phyloP scores from a whole-genome alignment of 2,888 invertebrate genomes.

The Nymphalis polychloros region DNA sequence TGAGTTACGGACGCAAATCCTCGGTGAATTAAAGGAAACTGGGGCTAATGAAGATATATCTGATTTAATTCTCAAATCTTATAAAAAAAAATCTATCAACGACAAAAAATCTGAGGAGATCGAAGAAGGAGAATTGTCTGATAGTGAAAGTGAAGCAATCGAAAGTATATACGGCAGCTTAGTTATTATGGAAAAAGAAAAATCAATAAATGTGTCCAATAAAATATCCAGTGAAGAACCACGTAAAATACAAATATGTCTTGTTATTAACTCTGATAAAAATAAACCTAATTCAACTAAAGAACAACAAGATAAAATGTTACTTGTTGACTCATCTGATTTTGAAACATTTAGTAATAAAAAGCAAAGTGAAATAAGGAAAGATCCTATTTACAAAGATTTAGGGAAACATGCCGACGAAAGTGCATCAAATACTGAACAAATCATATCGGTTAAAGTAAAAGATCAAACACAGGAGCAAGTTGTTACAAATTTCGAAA shows the following conservation, averaged over 20 bases:
- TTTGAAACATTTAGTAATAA: conserved; percentile 55
- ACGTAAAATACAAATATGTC: conserved; percentile 66
- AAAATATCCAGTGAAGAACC: conserved; percentile 46
- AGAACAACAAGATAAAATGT: conserved; percentile 16
- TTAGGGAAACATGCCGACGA: neutral
- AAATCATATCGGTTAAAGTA: neutral
- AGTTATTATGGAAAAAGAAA: conserved; percentile 54
- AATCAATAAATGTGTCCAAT: conserved; percentile 41
- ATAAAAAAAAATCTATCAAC: conserved; percentile 50
- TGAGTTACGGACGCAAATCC: conserved; percentile 71
- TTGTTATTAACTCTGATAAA: conserved; percentile 60
- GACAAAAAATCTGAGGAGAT: conserved; percentile 53
- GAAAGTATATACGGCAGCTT: conserved; percentile 71
- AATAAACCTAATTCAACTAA: conserved; percentile 27
- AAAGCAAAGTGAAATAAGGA: conserved; percentile 27
- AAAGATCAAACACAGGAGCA: neutral
- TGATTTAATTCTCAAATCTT: conserved; percentile 72
- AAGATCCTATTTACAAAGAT: conserved; percentile 13
- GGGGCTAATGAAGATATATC: conserved; percentile 73
- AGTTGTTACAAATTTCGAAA: neutral
- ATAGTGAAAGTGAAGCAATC: conserved; percentile 75
- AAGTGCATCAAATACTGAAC: neutral
- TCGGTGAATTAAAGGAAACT: conserved; percentile 73
- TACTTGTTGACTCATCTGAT: conserved; percentile 49
- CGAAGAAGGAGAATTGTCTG: conserved; percentile 75